phyloP scores from a whole-genome alignment of 2,888 invertebrate genomes.

The Ptilodon capucinus region DNA sequence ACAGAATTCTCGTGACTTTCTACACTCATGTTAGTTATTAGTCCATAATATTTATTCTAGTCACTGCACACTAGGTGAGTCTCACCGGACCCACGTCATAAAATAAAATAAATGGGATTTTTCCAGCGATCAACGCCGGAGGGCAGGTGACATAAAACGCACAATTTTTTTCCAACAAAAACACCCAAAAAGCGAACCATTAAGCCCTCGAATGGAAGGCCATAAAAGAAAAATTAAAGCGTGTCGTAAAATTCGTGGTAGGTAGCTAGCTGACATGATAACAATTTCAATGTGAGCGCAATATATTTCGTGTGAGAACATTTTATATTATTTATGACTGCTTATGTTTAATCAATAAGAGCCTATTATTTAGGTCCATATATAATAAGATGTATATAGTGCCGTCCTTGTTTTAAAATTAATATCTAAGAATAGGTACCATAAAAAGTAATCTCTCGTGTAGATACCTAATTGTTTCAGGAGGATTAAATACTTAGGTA shows the following conservation, averaged over 20 bases:
- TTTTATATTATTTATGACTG: not conserved
- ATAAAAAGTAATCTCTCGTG: no score
- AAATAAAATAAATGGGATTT: not conserved
- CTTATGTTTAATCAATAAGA: no score
- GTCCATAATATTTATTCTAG: not conserved
- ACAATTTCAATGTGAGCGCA: not conserved
- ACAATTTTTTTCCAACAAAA: not conserved
- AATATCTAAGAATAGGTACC: no score
- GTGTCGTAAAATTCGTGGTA: not conserved
- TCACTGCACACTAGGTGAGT: not conserved
- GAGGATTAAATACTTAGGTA: no score
- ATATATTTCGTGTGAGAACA: slow-evolving; percentile 7
- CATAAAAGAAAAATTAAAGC: not conserved
- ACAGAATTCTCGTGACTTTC: no score
- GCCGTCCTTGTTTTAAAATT: no score
- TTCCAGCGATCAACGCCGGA: not conserved
- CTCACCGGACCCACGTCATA: not conserved
- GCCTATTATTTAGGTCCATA: no score
- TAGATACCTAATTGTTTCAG: no score
- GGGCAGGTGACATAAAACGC: not conserved
- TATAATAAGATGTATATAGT: no score
- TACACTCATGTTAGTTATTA: not conserved
- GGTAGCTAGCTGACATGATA: not conserved
- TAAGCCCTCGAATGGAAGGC: not conserved
- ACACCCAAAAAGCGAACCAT: not conserved